Evolutionary conservation across 2,113 vertebrate genomes (phyloP).

Genomic region (Empidonax alnorum): DNA sequence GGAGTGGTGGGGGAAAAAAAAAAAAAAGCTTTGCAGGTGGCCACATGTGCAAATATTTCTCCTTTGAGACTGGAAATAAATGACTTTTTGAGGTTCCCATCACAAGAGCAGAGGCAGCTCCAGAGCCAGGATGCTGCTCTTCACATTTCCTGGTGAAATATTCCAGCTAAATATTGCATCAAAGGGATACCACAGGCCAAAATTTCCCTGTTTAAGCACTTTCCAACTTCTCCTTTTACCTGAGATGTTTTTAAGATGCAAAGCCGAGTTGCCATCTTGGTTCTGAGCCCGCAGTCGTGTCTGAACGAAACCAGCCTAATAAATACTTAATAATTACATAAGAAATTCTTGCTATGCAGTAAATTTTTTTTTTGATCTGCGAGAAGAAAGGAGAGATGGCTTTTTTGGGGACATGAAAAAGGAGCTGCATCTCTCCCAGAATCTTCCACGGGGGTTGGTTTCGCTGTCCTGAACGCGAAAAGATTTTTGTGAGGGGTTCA

Average conservation of each 20-base stretch:
- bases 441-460: background rate
- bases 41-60: background rate
- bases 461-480: background rate
- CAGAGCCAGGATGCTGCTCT: background rate
- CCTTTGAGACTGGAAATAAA: background rate
- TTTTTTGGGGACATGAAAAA: background rate
- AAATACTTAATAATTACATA: background rate
- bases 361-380: background rate
- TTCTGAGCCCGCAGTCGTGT: background rate
- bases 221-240: background rate
- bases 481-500: background rate
- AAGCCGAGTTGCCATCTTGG: background rate
- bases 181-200: background rate
- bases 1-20: background rate
- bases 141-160: background rate
- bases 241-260: background rate
- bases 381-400: background rate
- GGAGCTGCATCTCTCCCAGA: background rate
- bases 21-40: background rate
- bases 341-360: background rate
- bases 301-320: background rate
- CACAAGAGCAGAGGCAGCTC: background rate
- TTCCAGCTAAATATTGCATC: background rate
- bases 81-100: background rate
- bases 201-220: background rate